Evolutionary conservation across 2,113 vertebrate species (phyloP), one percentile per base, ranked within the genome.

Genomic region (Oryzias javanicus): DNA sequence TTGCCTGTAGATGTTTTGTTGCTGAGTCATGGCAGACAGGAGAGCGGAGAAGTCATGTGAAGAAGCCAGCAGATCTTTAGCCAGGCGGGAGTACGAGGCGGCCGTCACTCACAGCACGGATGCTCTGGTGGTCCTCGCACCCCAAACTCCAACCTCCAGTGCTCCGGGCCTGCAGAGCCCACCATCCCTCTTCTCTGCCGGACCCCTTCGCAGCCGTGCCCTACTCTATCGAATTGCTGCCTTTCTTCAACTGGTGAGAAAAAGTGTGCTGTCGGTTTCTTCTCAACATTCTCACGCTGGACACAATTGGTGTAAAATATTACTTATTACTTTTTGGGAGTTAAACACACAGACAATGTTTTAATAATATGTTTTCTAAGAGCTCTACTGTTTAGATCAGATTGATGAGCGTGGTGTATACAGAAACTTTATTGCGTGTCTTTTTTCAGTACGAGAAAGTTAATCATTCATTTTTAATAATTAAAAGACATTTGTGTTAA

Each of bases 1-100:
- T 46, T 77, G 49, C 70, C 29, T 56, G 46, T 81, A 97, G 95
- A 93, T 88, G 92, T 95, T 94, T 93, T 96, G 94, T 97, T 92
- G 91, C 95, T 94, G 91, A 98, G 96, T 98, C 97, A 99, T 97
- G 96, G 97, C 96, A 93, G 96, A 98, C 95, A 97, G 96, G 94
- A 97, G 96, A 95, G 94, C 94, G 91, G 96, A 97, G 91, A 95
- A 95, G 94, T 94, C 95, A 94, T 99, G 96, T 98, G 95, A 99
- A 96, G 93, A 97, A 96, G 95, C 96, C 81, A 94, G 94, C 89
- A 95, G 95, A 92, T 99, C 94, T 61, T 93, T 98, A 88, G 92
- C 91, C 86, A 94, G 93, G 90, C 93, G 93, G 90, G 96, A 99
- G 88, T 98, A 96, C 91, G 95, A 97, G 86, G 93, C 94, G 80